Percentiles rank a stretch among this genome's conserved stretches.
Conservation (phyloP, 2,113 vertebrate species). For the Zosterops hypoxanthus region DNA sequence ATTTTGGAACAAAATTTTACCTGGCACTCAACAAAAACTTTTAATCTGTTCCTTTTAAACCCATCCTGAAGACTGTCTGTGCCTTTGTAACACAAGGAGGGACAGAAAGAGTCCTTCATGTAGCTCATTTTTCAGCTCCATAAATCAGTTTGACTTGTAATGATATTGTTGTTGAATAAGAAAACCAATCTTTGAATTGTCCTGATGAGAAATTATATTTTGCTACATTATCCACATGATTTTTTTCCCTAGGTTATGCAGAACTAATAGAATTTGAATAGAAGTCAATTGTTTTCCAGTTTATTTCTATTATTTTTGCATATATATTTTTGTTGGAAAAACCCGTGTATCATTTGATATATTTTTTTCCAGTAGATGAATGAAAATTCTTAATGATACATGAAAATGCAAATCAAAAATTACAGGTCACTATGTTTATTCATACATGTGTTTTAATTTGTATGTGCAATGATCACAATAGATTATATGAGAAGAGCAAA, state of each 20-base stretch:
- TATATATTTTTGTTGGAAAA: not conserved
- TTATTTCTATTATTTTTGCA: not conserved
- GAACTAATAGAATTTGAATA: not conserved
- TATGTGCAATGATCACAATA: not conserved
- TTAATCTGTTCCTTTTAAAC: not conserved
- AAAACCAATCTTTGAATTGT: not conserved
- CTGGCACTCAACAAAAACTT: not conserved
- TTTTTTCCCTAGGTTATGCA: not conserved
- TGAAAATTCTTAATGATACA: not conserved
- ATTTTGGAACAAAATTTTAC: not conserved
- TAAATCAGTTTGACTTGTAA: not conserved
- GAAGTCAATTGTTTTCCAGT: not conserved
- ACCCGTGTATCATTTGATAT: not conserved
- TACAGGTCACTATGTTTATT: not conserved
- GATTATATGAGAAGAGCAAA: not conserved
- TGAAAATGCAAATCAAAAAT: not conserved
- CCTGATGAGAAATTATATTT: not conserved
- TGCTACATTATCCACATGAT: not conserved
- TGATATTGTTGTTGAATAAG: not conserved
- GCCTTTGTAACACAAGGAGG: not conserved
- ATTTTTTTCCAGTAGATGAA: not conserved
- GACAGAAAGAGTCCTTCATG: not conserved
- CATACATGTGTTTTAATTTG: not conserved
- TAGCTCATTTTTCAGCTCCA: not conserved
- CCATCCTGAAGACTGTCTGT: not conserved